Base-by-base conservation (phyloP, 53 echinoderm and acorn worm species). In the Holothuria leucospilota region DNA sequence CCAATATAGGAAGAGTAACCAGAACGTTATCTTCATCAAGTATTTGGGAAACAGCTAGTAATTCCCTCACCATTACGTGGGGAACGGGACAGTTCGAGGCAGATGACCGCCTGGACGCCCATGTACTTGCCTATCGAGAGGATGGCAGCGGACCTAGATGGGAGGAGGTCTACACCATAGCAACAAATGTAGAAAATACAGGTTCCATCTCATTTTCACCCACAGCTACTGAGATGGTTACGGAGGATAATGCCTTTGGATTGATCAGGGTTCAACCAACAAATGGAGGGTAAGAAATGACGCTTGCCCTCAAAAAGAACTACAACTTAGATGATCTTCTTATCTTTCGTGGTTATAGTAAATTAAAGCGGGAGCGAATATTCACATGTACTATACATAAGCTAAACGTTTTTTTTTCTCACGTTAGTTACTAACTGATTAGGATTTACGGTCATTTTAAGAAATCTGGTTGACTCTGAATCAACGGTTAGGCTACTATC, bases 241-340 rank as follows among this genome's bases (percentile, higher is more conserved):
- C 91, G 6, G 78, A 69, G 29, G 90, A 39, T 4, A 96, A 91
- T 30, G 86, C 91, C 20, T 96, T 82, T 49, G 96, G 96, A 5
- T 82, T 91, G 4, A 95, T 95, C 73, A 64, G 93, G 16, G 84
- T 95, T 59, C 62, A 68, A 27, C 84, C 66, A 11, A 63, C 84
- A 67, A 66, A 68, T 67, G 20, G 29, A 85, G 69, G 71, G 71
- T 68, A 65, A 71, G 25, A 34, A 34, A 34, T 34, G 3, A 34
- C 3, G 34, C 3, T 34, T 34, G 3, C 3, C 34, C 34, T 34
- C 34, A 34, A 3, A 34, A 34, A 2, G 34, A 34, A 23, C 21
- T 62, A 63, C 49, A 49, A 13, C 0, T 11, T 49, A 13, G 9
- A 49, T 49, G 49, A 49, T 9, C 8, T 11, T 49, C 49, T 11